Percentiles rank a stretch among this genome's conserved stretches.
phyloP scores from a whole-genome alignment of 1,140 invertebrate species.

The Penaeus chinensis region DNA sequence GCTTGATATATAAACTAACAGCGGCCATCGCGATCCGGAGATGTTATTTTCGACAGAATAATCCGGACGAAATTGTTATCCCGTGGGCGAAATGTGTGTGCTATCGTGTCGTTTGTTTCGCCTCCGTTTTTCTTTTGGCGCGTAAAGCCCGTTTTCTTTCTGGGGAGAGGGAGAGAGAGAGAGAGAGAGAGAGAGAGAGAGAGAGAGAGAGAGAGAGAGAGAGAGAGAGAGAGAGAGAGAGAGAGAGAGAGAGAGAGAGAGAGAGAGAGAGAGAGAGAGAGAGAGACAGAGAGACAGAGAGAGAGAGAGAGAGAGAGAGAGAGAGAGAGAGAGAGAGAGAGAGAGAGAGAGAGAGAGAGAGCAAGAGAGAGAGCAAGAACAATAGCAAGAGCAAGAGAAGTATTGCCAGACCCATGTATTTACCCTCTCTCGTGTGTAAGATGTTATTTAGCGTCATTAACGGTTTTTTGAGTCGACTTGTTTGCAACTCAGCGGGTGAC shows the following conservation, averaged over 20 bases:
- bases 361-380: not conserved
- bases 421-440: too few relatives aligned
- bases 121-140: not conserved
- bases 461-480: too few relatives aligned
- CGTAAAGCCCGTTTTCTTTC: not conserved
- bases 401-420: too few relatives aligned
- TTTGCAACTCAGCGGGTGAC: too few relatives aligned
- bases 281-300: not conserved
- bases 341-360: not conserved
- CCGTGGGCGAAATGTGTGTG: too few relatives aligned
- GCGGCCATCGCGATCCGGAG: too few relatives aligned
- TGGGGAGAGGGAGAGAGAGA: not conserved
- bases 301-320: not conserved
- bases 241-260: not conserved
- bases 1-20: too few relatives aligned
- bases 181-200: not conserved
- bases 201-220: not conserved
- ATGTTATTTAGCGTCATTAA: too few relatives aligned
- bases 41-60: too few relatives aligned
- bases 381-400: not conserved
- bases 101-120: too few relatives aligned
- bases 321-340: not conserved
- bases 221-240: not conserved
- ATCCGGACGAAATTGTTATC: too few relatives aligned
- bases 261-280: not conserved